Evolutionary conservation across 2,888 invertebrate genomes (phyloP).

Genomic region (Xiphydria camelus): DNA sequence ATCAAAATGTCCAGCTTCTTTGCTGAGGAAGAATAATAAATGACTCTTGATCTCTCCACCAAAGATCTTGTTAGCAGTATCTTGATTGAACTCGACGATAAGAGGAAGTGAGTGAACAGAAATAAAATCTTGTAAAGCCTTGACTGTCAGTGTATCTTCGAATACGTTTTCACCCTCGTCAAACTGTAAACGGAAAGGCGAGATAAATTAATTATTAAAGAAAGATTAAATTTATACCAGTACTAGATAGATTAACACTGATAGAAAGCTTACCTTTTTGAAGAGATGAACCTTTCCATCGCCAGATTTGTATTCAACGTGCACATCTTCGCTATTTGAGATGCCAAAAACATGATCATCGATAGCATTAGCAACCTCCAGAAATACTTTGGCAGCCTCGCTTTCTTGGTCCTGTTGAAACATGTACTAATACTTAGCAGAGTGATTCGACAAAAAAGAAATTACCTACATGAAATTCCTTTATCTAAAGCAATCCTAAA

Average conservation of each 20-base stretch:
- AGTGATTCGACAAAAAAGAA: no score
- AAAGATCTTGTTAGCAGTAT: slow-evolving; percentile 97
- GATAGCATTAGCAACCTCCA: slow-evolving; percentile 75
- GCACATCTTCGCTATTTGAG: slow-evolving; percentile 76
- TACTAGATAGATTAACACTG: neutral
- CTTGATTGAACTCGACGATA: slow-evolving; percentile 95
- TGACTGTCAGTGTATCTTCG: slow-evolving; percentile 70
- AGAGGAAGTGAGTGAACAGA: slow-evolving; percentile 82
- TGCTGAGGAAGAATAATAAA: slow-evolving; percentile 91
- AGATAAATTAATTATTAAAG: slow-evolving; percentile 4
- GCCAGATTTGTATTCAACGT: slow-evolving; percentile 77
- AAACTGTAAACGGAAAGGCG: slow-evolving; percentile 63
- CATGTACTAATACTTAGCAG: no score
- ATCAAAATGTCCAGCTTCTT: slow-evolving; percentile 84
- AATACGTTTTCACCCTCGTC: slow-evolving; percentile 81
- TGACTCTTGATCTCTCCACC: slow-evolving; percentile 98
- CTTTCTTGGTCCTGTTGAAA: slow-evolving; percentile 68
- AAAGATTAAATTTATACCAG: neutral
- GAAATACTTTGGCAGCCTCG: slow-evolving; percentile 81
- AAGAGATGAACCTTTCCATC: slow-evolving; percentile 83
- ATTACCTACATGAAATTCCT: neutral
- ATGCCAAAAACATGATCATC: slow-evolving; percentile 92
- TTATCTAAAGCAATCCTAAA: neutral
- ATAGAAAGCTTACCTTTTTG: slow-evolving; percentile 74
- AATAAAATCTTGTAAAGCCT: slow-evolving; percentile 80